Conservation (phyloP, 2,888 invertebrate genomes). For the Andricus curvator region DNA sequence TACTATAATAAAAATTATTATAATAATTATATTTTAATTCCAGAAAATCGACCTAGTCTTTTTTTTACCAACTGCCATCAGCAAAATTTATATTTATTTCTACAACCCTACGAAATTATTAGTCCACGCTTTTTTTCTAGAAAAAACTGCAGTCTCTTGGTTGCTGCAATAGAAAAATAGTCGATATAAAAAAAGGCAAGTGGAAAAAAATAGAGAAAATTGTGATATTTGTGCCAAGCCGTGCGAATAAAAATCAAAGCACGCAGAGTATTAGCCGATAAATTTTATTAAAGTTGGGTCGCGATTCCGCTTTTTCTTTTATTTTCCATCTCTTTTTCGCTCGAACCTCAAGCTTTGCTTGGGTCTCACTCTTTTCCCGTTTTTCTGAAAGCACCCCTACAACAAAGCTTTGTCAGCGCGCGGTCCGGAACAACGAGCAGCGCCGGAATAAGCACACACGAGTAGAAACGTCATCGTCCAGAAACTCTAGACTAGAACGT, state of each 20-base stretch:
- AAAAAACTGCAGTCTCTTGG: neutral
- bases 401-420: conserved; percentile 69
- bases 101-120: neutral
- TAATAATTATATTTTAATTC: too few relatives aligned
- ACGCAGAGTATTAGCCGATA: conserved; percentile 32
- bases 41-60: too few relatives aligned
- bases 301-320: conserved; percentile 8
- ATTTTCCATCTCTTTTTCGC: conserved; percentile 12
- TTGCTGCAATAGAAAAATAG: neutral
- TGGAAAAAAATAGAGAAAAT: neutral
- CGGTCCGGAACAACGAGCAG: conserved; percentile 69
- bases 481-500: conserved; percentile 14
- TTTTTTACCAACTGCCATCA: too few relatives aligned
- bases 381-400: conserved; percentile 55
- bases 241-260: conserved; percentile 32
- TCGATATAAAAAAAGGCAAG: neutral
- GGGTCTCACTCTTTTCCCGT: conserved; percentile 39
- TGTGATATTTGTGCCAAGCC: conserved; percentile 18
- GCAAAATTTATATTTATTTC: too few relatives aligned
- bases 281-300: conserved; percentile 28
- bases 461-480: conserved; percentile 28
- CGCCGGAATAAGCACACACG: conserved; percentile 64
- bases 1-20: too few relatives aligned
- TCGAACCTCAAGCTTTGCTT: neutral
- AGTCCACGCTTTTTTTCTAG: too few relatives aligned